A percentile compares a stretch with the other conserved stretches of the same genome.
phyloP scores from a whole-genome alignment of 2,113 vertebrate species.

The Noctilio leporinus region DNA sequence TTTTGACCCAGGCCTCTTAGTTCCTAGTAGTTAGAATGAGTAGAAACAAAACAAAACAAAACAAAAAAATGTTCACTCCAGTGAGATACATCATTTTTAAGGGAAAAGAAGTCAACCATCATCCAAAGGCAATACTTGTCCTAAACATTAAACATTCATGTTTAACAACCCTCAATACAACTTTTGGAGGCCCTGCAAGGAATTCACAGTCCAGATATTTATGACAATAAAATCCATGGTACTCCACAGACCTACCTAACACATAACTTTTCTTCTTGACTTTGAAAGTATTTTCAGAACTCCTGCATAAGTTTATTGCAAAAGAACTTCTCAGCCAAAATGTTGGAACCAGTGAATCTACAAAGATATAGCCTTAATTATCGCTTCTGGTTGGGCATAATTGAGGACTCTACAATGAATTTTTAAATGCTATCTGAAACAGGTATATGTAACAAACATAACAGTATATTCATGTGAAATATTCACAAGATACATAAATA shows the following conservation, averaged over 20 bases:
- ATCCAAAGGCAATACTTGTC: neutral
- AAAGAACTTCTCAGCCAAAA: conserved; percentile 48
- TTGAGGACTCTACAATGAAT: neutral
- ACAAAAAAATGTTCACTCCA: neutral
- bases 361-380: conserved; percentile 43
- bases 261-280: neutral
- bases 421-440: conserved; percentile 34
- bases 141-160: neutral
- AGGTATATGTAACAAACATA: conserved; percentile 39
- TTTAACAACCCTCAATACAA: neutral
- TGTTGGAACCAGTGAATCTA: conserved; percentile 34
- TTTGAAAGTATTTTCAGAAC: conserved; percentile 37
- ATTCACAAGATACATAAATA: conserved; percentile 25
- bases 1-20: neutral
- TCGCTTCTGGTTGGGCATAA: conserved; percentile 45
- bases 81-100: neutral
- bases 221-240: neutral
- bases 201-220: neutral
- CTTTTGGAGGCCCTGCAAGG: neutral
- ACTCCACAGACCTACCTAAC: neutral
- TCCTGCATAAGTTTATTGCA: conserved; percentile 34
- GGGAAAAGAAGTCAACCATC: neutral
- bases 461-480: neutral
- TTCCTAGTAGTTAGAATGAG: neutral
- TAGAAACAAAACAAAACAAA: neutral